phyloP scores from a whole-genome alignment of 2,113 vertebrate species.

The Chaetops frenatus region DNA sequence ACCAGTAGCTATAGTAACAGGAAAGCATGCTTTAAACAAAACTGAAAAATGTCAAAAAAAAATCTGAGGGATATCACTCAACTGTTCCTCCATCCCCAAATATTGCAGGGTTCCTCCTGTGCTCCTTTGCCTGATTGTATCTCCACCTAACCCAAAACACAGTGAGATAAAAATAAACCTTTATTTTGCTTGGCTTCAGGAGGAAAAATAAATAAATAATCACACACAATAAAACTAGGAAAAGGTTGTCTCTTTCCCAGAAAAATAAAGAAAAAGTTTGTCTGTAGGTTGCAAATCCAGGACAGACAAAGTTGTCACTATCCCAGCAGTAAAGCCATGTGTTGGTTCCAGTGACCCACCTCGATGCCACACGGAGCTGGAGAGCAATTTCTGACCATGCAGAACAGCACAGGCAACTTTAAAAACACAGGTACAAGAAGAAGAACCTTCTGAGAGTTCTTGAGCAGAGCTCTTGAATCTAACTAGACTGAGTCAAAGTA shows the following conservation, averaged over 20 bases:
- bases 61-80: neutral
- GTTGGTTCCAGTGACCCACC: neutral
- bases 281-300: neutral
- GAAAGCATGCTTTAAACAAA: neutral
- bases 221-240: neutral
- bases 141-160: neutral
- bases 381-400: neutral
- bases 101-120: neutral
- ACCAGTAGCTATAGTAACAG: conserved; percentile 46
- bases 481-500: neutral
- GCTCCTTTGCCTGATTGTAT: neutral
- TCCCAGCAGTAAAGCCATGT: accelerated
- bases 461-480: neutral
- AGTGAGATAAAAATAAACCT: neutral
- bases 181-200: neutral
- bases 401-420: neutral
- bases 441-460: neutral
- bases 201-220: neutral
- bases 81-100: neutral
- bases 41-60: neutral
- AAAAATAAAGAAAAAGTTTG: neutral
- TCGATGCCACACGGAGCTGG: neutral
- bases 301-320: neutral
- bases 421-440: neutral
- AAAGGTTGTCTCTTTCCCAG: neutral